Evolutionary conservation across 2,113 vertebrate genomes (phyloP).

Genomic region (Opisthocomus hoazin): DNA sequence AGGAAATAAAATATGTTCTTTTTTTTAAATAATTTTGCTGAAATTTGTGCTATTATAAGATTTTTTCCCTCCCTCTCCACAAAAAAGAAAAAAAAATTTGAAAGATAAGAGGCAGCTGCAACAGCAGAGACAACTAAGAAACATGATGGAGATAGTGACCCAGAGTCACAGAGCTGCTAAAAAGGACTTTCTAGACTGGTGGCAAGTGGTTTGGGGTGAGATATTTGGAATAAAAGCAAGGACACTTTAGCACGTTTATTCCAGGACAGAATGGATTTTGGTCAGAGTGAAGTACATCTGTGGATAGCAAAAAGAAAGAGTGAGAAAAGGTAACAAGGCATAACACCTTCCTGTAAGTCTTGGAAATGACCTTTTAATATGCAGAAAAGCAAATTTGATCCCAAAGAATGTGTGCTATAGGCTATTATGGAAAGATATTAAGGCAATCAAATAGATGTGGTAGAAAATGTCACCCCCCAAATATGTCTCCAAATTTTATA

Average conservation of each 20-base stretch:
- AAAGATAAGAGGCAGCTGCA: background rate
- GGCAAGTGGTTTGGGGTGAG: background rate
- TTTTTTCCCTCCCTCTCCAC: background rate
- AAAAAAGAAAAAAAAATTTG: background rate
- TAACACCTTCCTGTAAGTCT: background rate
- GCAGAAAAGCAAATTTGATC: background rate
- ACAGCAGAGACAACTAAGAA: background rate
- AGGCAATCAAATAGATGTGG: background rate
- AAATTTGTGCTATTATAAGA: background rate
- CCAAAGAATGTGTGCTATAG: background rate
- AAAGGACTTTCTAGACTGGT: background rate
- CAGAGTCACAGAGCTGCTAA: background rate
- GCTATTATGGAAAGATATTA: background rate
- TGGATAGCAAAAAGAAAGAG: background rate
- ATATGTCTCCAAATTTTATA: background rate
- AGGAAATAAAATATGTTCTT: background rate
- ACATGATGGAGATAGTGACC: background rate
- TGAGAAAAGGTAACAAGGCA: background rate
- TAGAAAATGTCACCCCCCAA: rapidly evolving
- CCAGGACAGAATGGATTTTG: background rate
- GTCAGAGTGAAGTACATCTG: background rate
- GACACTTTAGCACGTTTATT: background rate
- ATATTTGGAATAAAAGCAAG: background rate
- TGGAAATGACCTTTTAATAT: background rate
- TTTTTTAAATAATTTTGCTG: background rate